Conservation (phyloP, 2,797 vertebrate genomes). For the Triplophysa bombifrons region DNA sequence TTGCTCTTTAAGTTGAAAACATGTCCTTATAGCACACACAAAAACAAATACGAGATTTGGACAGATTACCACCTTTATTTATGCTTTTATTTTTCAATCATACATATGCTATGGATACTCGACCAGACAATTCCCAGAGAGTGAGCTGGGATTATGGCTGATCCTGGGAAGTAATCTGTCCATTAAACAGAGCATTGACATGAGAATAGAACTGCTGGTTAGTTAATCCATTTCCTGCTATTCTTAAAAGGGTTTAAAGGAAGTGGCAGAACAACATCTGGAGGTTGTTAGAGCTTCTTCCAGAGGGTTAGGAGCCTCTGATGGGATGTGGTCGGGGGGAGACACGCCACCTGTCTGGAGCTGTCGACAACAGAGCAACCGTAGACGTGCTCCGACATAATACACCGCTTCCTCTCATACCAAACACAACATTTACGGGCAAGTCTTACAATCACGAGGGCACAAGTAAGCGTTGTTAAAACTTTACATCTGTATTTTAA, state of each 20-base stretch:
- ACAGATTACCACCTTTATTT: not conserved
- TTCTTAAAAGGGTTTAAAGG: conserved; percentile 46
- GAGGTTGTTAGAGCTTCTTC: conserved; percentile 48
- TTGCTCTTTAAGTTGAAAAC: too few species aligned
- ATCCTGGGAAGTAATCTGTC: conserved; percentile 45
- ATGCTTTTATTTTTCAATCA: not conserved
- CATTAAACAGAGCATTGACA: conserved; percentile 36
- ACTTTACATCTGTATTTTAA: conserved; percentile 4
- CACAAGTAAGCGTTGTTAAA: not conserved
- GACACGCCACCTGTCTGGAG: conserved; percentile 45
- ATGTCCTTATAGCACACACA: too few species aligned
- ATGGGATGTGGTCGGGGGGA: not conserved
- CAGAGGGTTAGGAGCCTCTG: conserved; percentile 43
- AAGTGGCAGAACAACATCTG: conserved; percentile 55
- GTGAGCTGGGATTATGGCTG: conserved; percentile 37
- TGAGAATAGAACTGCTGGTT: conserved; percentile 37
- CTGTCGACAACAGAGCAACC: conserved; percentile 18
- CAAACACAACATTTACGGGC: conserved; percentile 16
- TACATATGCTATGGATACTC: not conserved
- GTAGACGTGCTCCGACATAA: conserved; percentile 10
- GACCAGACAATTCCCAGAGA: conserved; percentile 4
- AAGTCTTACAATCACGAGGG: conserved; percentile 69
- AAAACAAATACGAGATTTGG: too few species aligned
- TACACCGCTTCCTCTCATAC: conserved; percentile 30
- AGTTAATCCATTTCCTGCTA: conserved; percentile 53